A percentile compares a stretch with the other conserved stretches of the same genome.
Evolutionary conservation across 2,113 vertebrate species (phyloP).

Genomic region (Penelope pileata): DNA sequence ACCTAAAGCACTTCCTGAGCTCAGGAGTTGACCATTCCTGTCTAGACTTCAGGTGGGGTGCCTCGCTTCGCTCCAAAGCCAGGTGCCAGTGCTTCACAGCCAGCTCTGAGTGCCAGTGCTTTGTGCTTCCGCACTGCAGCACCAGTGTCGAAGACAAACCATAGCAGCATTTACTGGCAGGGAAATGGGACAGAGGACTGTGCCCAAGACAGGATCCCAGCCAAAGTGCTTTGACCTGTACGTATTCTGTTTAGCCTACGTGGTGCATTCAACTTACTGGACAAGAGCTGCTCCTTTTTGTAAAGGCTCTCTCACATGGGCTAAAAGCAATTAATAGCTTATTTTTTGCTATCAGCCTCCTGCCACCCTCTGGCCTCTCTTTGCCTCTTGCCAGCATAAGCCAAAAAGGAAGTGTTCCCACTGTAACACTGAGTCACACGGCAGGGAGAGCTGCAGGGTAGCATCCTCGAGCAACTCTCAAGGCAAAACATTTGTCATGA

Average conservation of each 20-base stretch:
- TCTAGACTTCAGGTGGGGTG: background rate
- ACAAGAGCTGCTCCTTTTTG: background rate
- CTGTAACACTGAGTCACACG: background rate
- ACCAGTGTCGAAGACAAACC: background rate
- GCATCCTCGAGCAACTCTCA: accelerated
- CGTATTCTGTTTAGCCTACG: accelerated
- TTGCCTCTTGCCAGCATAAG: background rate
- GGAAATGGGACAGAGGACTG: accelerated
- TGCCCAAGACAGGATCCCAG: background rate
- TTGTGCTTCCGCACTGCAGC: background rate
- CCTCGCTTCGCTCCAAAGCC: background rate
- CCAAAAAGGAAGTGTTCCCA: background rate
- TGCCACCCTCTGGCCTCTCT: background rate
- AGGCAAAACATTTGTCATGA: background rate
- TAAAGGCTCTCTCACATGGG: background rate
- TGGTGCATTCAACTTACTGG: background rate
- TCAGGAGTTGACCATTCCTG: background rate
- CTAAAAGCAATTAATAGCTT: background rate
- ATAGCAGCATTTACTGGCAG: accelerated
- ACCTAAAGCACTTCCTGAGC: background rate
- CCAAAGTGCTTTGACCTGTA: background rate
- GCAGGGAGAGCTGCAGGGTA: background rate
- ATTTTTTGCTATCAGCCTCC: background rate
- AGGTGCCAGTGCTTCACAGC: background rate
- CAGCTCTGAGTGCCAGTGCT: background rate